These are phyloP conservation scores for Poeciliopsis infans DNA, from an alignment of 2,797 vertebrate genomes.

Conservation along the genomic window DNA sequence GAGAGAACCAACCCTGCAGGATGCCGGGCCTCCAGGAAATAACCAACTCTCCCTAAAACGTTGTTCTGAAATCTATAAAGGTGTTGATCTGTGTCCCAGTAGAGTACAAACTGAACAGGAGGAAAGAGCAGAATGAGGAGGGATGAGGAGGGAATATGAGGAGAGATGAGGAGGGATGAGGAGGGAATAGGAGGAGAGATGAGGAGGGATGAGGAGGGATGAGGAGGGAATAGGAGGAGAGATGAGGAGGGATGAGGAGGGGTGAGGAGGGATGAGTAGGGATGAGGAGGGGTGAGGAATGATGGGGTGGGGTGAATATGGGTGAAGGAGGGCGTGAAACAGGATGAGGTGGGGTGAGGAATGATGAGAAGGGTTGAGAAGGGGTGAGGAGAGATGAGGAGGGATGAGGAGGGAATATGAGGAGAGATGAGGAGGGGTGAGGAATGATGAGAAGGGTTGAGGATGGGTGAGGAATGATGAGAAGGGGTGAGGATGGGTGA, in stretches of 20 bases:
- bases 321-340: slow-evolving; percentile 14
- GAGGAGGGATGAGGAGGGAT: not conserved
- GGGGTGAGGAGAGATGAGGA: too few species aligned
- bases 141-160: not conserved
- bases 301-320: not conserved
- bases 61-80: not conserved
- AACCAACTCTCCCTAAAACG: not conserved
- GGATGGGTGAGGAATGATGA: not conserved
- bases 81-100: not conserved
- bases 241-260: not conserved
- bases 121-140: not conserved
- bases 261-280: not conserved
- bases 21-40: not conserved
- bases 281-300: not conserved
- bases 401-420: not conserved
- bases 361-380: too few species aligned
- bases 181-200: not conserved
- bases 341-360: too few species aligned
- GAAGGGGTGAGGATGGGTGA: not conserved
- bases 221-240: not conserved
- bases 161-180: not conserved
- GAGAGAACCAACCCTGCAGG: too few species aligned
- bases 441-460: not conserved
- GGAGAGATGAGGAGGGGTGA: not conserved
- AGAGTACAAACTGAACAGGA: slow-evolving; percentile 52